Conservation (phyloP, 1,140 invertebrate genomes). For the Idris sp. region DNA sequence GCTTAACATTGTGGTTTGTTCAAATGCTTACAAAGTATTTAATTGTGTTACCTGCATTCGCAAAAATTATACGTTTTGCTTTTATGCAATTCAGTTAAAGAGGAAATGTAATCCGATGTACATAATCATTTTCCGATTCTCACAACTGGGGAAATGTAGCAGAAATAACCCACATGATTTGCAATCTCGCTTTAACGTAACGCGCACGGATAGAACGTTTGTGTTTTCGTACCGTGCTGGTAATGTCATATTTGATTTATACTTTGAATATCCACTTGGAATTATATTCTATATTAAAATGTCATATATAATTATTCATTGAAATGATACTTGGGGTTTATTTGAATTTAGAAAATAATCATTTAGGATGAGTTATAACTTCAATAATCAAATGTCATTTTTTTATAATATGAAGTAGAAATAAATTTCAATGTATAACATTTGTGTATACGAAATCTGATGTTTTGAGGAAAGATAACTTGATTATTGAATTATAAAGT, state of each 20-base stretch:
- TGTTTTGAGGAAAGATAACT: too few species aligned
- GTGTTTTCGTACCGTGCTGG: constrained; percentile 37
- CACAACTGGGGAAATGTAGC: constrained; percentile 52
- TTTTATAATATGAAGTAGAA: too few species aligned
- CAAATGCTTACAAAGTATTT: too few species aligned
- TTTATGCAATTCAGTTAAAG: constrained; percentile 21
- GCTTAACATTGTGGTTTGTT: too few species aligned
- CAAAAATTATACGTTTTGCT: constrained; percentile 35
- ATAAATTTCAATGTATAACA: too few species aligned
- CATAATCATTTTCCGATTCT: constrained; percentile 59
- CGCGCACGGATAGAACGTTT: constrained; percentile 28
- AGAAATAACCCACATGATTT: constrained; percentile 60
- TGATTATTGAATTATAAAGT: too few species aligned
- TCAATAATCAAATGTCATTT: too few species aligned
- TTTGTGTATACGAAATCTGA: too few species aligned
- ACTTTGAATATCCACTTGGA: constrained; percentile 48
- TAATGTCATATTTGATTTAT: constrained; percentile 60
- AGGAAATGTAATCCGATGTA: constrained; percentile 40
- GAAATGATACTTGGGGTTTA: too few species aligned
- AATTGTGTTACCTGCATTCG: too few species aligned
- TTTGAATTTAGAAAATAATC: too few species aligned
- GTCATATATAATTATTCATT: constrained; percentile 38
- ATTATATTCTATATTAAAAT: constrained; percentile 51
- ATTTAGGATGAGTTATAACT: too few species aligned
- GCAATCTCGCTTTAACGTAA: constrained; percentile 50